phyloP scores from a whole-genome alignment of 2,113 vertebrate genomes.

The Heteronetta atricapilla region DNA sequence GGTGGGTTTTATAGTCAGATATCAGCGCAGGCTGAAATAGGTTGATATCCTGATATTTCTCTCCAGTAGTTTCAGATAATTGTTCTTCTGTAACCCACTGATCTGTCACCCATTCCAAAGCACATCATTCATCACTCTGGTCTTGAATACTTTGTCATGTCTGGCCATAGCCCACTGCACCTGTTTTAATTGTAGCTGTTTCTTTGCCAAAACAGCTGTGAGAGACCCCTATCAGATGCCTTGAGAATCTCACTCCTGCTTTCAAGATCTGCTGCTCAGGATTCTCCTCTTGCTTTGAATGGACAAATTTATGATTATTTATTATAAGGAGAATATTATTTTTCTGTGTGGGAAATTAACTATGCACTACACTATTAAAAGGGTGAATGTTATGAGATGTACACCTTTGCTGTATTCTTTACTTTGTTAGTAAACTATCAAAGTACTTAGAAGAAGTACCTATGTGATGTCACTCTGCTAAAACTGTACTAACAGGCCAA shows the following conservation, averaged over 20 bases:
- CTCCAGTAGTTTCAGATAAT: not conserved
- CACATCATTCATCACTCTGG: rapidly evolving
- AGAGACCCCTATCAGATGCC: not conserved
- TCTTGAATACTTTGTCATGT: not conserved
- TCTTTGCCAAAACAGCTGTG: not conserved
- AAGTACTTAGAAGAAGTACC: not conserved
- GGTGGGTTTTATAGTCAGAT: not conserved
- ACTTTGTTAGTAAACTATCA: not conserved
- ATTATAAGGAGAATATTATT: not conserved
- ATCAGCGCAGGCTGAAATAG: not conserved
- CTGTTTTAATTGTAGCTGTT: rapidly evolving
- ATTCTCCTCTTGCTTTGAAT: not conserved
- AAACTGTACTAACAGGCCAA: too few species aligned
- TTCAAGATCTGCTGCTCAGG: not conserved
- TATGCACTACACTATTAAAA: not conserved
- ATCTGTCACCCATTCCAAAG: not conserved
- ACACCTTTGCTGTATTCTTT: not conserved
- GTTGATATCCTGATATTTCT: not conserved
- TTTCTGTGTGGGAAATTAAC: not conserved
- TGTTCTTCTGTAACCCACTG: not conserved
- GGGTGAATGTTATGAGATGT: not conserved
- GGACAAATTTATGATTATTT: not conserved
- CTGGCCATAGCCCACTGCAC: not conserved
- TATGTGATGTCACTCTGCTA: not conserved
- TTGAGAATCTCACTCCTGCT: not conserved